Base-by-base conservation (phyloP, 1,140 invertebrate species). In the Charaxes varanes region DNA sequence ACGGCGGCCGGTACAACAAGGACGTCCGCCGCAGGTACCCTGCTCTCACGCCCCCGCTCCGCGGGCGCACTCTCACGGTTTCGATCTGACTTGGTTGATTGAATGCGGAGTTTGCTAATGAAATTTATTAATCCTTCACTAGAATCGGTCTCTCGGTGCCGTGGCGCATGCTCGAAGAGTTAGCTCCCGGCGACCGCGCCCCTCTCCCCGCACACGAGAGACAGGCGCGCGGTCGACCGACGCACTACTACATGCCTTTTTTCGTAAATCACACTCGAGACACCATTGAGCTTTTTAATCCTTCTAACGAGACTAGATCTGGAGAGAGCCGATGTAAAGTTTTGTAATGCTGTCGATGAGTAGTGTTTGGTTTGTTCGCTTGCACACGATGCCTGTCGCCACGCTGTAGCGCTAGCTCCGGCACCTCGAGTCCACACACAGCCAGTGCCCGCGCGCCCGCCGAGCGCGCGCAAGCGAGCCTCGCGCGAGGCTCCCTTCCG, bases 1-100 rank as follows among this genome's bases (percentile, higher is more conserved):
- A 97, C 90, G 95, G 96, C 89, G 96, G 96, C 88, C 92, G 94
- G 86, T 97, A 96, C 91, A 97, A 93, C 90, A 94, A 95, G 90
- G 95, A 97, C 90, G 90, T 94, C 89, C 94, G 96, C 91, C 95
- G 95, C 93, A 96, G 95, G 95, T 97, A 95, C 88, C 80, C 80
- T 78, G 77, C 79, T 79, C 70, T 74, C 77, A 77, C 78, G 76
- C 79, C 80, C 80, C 76, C 77, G 79, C 73, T 78, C 72, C 73
- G 76, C 73, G 73, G 73, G 77, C 74, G 73, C 77, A 65, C 68
- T 79, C 72, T 73, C 77, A 81, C 79, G 72, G 77, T 80, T 79
- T 77, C 70, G 77, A 74, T 72, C 72, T 62, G 53, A 66, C 59
- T 85, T 85, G 81, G 71, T 85, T 83, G 80, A 85, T 84, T 85